These are phyloP conservation scores for Bombus breviceps DNA, from an alignment of 1,140 invertebrate genomes.

Conservation along the genomic window DNA sequence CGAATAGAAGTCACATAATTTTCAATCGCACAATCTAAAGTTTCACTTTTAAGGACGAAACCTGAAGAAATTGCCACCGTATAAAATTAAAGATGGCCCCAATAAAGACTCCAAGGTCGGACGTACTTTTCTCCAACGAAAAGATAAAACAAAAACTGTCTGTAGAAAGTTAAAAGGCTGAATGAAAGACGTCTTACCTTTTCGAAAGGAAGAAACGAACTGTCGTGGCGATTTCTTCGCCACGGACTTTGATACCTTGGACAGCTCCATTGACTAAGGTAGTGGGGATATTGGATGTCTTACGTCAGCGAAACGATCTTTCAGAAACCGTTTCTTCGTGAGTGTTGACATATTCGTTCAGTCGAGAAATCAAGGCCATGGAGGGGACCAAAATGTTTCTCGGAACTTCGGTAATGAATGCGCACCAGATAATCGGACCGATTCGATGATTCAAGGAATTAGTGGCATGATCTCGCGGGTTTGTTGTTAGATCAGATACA, in stretches of 20 bases:
- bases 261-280: conserved; percentile 33
- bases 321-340: conserved; percentile 16
- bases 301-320: conserved; percentile 63
- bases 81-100: too few species aligned
- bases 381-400: conserved; percentile 26
- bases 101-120: not conserved
- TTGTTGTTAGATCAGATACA: too few species aligned
- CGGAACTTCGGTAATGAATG: not conserved
- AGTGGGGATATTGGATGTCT: conserved; percentile 61
- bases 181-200: conserved; percentile 68
- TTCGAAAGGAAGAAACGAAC: conserved; percentile 67
- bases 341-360: conserved; percentile 10
- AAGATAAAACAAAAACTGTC: not conserved
- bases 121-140: not conserved
- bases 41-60: not conserved
- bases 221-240: conserved; percentile 60
- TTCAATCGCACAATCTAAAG: not conserved
- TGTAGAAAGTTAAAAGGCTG: not conserved
- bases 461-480: not conserved
- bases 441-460: not conserved
- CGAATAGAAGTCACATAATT: too few species aligned
- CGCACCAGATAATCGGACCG: not conserved
- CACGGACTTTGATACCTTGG: conserved; percentile 72
- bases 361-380: conserved; percentile 14
- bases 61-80: not conserved